These are phyloP conservation scores for Slavum lentiscoides DNA, from an alignment of 2,888 invertebrate genomes.

Conservation along the genomic window DNA sequence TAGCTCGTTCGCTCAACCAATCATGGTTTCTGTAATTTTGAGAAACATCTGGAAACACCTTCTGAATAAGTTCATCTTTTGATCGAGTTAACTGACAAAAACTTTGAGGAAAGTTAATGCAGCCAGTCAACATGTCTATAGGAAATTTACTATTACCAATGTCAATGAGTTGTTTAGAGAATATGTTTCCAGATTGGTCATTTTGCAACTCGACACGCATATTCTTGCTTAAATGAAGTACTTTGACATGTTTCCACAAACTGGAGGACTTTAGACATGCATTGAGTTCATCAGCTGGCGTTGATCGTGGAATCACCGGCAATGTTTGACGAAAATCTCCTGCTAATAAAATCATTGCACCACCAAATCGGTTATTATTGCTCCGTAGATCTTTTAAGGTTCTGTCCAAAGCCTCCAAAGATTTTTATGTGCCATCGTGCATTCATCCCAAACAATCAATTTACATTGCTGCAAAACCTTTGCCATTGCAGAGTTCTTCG, in stretches of 20 bases:
- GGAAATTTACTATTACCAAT: constrained; percentile 52
- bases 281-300: constrained; percentile 46
- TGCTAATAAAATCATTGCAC: too few species aligned
- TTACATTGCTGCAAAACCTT: constrained; percentile 56
- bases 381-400: too few species aligned
- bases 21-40: too few species aligned
- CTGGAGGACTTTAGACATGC: constrained; percentile 50
- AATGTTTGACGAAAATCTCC: constrained; percentile 58
- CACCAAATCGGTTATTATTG: too few species aligned
- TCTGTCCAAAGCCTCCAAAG: too few species aligned
- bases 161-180: not conserved
- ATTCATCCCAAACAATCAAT: constrained; percentile 58
- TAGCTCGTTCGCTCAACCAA: too few species aligned
- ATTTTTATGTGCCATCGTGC: constrained; percentile 60
- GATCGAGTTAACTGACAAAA: constrained; percentile 57
- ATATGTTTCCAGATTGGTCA: constrained; percentile 15
- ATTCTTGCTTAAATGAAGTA: constrained; percentile 25
- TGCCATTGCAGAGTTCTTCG: too few species aligned
- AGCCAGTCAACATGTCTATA: constrained; percentile 56
- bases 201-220: constrained; percentile 39
- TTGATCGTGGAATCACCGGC: constrained; percentile 56
- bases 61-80: constrained; percentile 57
- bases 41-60: constrained; percentile 57
- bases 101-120: constrained; percentile 57
- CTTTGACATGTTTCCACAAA: constrained; percentile 55